A percentile compares a stretch with the other conserved stretches of the same genome.
Conservation (phyloP, 2,113 vertebrate species). For the Cyprinus carpio region DNA sequence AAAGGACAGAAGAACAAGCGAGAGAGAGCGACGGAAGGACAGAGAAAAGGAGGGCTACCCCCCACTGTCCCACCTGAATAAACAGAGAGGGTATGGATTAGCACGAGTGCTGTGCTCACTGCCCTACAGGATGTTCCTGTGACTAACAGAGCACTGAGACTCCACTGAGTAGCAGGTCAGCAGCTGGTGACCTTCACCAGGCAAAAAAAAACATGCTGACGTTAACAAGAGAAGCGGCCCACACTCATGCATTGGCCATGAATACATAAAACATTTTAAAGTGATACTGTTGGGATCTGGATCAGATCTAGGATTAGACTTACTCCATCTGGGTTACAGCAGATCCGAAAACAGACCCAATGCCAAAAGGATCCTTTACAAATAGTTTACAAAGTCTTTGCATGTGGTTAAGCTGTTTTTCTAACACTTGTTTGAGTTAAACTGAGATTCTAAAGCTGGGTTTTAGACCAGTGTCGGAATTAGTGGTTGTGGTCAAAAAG, state of each 20-base stretch:
- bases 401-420: not conserved
- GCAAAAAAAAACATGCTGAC: conserved; percentile 69
- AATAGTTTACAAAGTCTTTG: not conserved
- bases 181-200: conserved; percentile 78
- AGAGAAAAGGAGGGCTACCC: conserved; percentile 47
- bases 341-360: not conserved
- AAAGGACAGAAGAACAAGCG: not conserved
- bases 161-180: conserved; percentile 66
- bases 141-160: conserved; percentile 50
- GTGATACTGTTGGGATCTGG: conserved; percentile 20
- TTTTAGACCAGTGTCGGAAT: not conserved
- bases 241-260: conserved; percentile 57
- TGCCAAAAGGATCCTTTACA: not conserved
- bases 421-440: not conserved
- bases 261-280: conserved; percentile 21
- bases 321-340: not conserved
- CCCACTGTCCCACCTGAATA: conserved; percentile 76
- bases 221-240: conserved; percentile 68
- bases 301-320: not conserved
- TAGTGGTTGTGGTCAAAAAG: not conserved
- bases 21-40: conserved; percentile 21
- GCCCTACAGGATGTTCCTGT: conserved; percentile 67
- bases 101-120: conserved; percentile 64
- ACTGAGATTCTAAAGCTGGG: not conserved
- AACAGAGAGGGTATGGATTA: conserved; percentile 75